These are phyloP conservation scores for Eumerus sabulonum DNA, from an alignment of 2,888 invertebrate species.

Conservation along the genomic window DNA sequence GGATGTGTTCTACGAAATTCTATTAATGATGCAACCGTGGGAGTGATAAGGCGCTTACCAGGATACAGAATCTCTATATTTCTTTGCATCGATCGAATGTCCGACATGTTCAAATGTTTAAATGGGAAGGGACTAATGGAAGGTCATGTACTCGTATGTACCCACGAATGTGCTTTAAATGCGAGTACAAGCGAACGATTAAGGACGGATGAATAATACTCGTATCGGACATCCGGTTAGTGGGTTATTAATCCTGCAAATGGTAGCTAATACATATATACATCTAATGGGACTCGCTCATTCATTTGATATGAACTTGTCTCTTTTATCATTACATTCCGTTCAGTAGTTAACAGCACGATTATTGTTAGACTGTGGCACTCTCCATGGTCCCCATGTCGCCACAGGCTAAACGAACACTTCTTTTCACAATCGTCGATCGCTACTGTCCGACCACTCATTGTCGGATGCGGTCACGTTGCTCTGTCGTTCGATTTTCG, in stretches of 20 bases:
- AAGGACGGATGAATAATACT: conserved; percentile 59
- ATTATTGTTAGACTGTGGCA: conserved; percentile 22
- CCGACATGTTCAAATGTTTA: conserved; percentile 2
- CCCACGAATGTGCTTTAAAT: conserved; percentile 6
- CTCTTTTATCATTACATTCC: conserved; percentile 8
- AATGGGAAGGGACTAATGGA: conserved; percentile 34
- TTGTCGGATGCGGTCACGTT: conserved; percentile 70
- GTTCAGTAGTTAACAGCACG: conserved; percentile 45
- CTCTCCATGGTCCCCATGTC: too few species aligned
- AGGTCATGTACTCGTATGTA: conserved; percentile 14
- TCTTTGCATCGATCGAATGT: conserved; percentile 26
- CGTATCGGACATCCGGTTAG: conserved; percentile 19
- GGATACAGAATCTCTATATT: conserved; percentile 27
- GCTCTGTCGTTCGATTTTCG: conserved; percentile 41
- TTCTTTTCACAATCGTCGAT: conserved; percentile 78
- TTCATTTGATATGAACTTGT: conserved; percentile 34
- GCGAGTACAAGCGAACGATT: conserved; percentile 33
- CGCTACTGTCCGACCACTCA: conserved; percentile 76
- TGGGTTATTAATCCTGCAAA: too few species aligned
- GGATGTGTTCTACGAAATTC: conserved; percentile 40
- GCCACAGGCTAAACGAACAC: conserved; percentile 75
- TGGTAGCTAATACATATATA: too few species aligned
- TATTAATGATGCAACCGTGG: conserved; percentile 47
- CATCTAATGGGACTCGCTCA: too few species aligned
- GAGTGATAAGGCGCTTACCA: conserved; percentile 10